Percentiles rank a stretch among this genome's conserved stretches.
Conservation (phyloP, 2,888 invertebrate genomes). For the Drosophila fungiperda region DNA sequence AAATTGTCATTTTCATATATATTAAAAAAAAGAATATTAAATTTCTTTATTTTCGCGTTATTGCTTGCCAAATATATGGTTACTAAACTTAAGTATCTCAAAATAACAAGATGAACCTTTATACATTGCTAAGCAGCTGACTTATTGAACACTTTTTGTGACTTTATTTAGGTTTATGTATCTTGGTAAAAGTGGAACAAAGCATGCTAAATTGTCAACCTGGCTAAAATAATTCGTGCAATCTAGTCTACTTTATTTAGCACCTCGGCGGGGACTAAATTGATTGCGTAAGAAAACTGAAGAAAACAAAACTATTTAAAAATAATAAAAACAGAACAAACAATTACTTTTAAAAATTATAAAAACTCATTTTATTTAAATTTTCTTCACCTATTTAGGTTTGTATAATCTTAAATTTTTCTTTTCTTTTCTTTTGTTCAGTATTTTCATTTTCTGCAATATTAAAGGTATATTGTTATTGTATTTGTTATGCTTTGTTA, state of each 20-base stretch:
- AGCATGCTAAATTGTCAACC: conserved; percentile 23
- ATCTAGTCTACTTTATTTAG: conserved; percentile 51
- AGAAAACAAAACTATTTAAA: conserved; percentile 7
- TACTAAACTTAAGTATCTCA: conserved; percentile 8
- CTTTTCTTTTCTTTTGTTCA: conserved; percentile 14
- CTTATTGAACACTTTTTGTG: conserved; percentile 73
- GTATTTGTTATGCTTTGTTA: conserved; percentile 71
- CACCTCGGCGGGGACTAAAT: conserved; percentile 52
- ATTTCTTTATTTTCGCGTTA: conserved; percentile 38
- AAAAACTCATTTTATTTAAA: conserved; percentile 61
- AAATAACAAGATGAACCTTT: conserved; percentile 5
- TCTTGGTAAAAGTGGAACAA: conserved; percentile 21
- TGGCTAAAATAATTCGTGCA: conserved; percentile 19
- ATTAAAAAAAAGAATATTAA: conserved; percentile 14
- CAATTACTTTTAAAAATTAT: conserved; percentile 51
- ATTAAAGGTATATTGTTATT: conserved; percentile 53
- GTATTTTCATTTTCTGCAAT: conserved; percentile 31
- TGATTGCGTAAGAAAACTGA: not conserved
- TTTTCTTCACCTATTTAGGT: conserved; percentile 52
- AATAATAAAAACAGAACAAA: conserved; percentile 32
- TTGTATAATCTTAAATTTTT: conserved; percentile 54
- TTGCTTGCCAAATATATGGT: conserved; percentile 18
- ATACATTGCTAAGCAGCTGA: conserved; percentile 34
- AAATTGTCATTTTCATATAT: conserved; percentile 24
- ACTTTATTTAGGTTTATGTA: conserved; percentile 54